A percentile compares a stretch with the other conserved stretches of the same genome.
phyloP scores from a whole-genome alignment of 2,113 vertebrate species.

The Takifugu flavidus region DNA sequence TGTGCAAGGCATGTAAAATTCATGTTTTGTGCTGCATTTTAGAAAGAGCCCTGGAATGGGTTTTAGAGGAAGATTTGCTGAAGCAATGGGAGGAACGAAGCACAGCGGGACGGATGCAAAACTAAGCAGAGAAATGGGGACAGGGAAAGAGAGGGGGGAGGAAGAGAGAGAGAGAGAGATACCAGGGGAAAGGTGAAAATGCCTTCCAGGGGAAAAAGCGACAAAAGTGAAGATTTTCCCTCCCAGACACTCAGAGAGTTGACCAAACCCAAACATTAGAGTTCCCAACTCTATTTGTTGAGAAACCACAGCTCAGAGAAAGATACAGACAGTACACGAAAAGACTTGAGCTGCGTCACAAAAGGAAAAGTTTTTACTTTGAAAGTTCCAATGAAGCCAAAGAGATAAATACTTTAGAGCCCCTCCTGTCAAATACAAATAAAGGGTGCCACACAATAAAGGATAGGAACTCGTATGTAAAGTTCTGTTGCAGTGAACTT shows the following conservation, averaged over 20 bases:
- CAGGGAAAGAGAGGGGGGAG: background rate
- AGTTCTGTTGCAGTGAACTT: background rate
- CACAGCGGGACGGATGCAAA: background rate
- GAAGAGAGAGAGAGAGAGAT: slow-evolving; percentile 2
- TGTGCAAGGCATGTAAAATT: slow-evolving; percentile 56
- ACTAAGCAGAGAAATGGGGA: slow-evolving; percentile 5
- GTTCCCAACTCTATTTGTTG: slow-evolving; percentile 1
- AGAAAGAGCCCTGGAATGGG: slow-evolving; percentile 35
- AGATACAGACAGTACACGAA: background rate
- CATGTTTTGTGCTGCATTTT: slow-evolving; percentile 40
- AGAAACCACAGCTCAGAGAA: slow-evolving; percentile 5
- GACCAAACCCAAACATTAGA: slow-evolving; percentile 3
- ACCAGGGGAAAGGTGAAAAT: slow-evolving; percentile 15
- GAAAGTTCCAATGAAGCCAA: background rate
- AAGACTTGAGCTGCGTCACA: slow-evolving; percentile 1
- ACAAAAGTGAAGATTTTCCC: slow-evolving; percentile 21
- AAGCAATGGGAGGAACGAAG: slow-evolving; percentile 17
- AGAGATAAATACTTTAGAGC: background rate
- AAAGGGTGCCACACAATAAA: background rate
- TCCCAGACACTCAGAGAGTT: background rate
- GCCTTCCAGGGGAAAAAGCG: slow-evolving; percentile 4
- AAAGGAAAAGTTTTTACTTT: slow-evolving; percentile 6
- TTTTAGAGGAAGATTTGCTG: slow-evolving; percentile 32
- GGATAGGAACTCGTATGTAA: background rate
- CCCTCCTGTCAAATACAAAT: background rate